These are phyloP conservation scores for Vulpes lagopus DNA, from an alignment of 2,113 vertebrate species.

Conservation along the genomic window DNA sequence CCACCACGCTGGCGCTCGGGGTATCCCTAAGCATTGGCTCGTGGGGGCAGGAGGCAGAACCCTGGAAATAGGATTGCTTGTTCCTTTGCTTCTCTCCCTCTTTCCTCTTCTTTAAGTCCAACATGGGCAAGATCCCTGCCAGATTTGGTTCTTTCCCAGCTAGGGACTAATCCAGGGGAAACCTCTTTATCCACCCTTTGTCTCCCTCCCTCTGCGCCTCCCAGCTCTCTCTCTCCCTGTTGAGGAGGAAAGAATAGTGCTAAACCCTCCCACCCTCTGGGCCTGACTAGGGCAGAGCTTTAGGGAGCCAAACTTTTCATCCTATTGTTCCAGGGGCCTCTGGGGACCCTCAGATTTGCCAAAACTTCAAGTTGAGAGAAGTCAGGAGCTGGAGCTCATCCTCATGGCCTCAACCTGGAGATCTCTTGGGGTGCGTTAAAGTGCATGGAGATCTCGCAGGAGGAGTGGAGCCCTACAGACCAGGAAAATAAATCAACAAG, in stretches of 20 bases:
- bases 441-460: not conserved
- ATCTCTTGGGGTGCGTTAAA: not conserved
- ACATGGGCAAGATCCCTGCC: not conserved
- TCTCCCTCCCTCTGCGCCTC: not conserved
- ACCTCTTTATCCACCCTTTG: not conserved
- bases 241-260: not conserved
- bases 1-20: not conserved
- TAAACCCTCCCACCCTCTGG: not conserved
- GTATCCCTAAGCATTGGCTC: not conserved
- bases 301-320: not conserved
- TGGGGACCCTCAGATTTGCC: not conserved
- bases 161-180: not conserved
- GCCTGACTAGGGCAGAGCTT: not conserved
- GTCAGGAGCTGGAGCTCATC: not conserved
- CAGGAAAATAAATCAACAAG: not conserved
- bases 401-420: not conserved
- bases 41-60: not conserved
- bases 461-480: not conserved
- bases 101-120: not conserved
- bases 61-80: not conserved
- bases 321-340: not conserved
- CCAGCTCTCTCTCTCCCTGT: not conserved
- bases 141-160: not conserved
- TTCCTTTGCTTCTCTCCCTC: not conserved
- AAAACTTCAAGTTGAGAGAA: not conserved